Conservation (phyloP, 2,888 invertebrate genomes). For the Drosophila siamana region DNA sequence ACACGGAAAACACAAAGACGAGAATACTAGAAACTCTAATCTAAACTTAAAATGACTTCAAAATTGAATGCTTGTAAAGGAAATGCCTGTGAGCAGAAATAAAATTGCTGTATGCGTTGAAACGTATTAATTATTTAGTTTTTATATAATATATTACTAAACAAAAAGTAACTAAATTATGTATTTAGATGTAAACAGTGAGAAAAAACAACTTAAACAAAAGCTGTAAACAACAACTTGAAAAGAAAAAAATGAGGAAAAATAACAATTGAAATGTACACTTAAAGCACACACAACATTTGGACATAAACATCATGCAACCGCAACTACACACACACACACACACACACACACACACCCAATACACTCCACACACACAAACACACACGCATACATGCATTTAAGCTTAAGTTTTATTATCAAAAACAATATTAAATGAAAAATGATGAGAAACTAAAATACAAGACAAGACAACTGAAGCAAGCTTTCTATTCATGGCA, state of each 20-base stretch:
- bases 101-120: slow-evolving; percentile 64
- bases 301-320: slow-evolving; percentile 41
- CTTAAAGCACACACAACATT: slow-evolving; percentile 37
- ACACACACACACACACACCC: not conserved
- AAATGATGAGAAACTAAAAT: slow-evolving; percentile 35
- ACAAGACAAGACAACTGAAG: slow-evolving; percentile 28
- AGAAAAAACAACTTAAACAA: slow-evolving; percentile 49
- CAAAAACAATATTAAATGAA: slow-evolving; percentile 44
- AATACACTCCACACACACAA: slow-evolving; percentile 1
- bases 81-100: slow-evolving; percentile 55
- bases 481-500: slow-evolving; percentile 30
- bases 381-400: slow-evolving; percentile 44
- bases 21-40: slow-evolving; percentile 29
- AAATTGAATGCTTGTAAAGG: slow-evolving; percentile 39
- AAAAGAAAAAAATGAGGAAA: slow-evolving; percentile 22
- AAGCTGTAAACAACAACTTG: slow-evolving; percentile 24
- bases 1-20: slow-evolving; percentile 43
- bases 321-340: slow-evolving; percentile 14
- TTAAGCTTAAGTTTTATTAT: slow-evolving; percentile 61
- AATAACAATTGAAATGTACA: slow-evolving; percentile 50
- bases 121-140: slow-evolving; percentile 80
- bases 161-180: slow-evolving; percentile 69
- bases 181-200: slow-evolving; percentile 69
- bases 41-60: slow-evolving; percentile 36
- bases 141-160: slow-evolving; percentile 72